Evolutionary conservation across 2,797 vertebrate genomes (phyloP).

Genomic region (Cossypha niveicapilla): DNA sequence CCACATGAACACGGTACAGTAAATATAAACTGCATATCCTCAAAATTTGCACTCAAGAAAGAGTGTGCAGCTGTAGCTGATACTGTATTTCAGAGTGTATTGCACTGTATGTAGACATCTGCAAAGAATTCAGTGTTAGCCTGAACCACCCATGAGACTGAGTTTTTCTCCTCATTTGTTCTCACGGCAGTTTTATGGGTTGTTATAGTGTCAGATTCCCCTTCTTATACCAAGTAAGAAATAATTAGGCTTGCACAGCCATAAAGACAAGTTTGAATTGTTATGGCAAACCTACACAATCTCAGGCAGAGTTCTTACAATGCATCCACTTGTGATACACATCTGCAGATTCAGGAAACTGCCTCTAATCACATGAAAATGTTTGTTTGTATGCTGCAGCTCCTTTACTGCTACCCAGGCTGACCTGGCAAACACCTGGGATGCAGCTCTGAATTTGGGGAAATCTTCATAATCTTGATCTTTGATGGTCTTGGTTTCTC

Average conservation of each 20-base stretch:
- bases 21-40: neutral
- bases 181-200: neutral
- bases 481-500: neutral
- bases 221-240: neutral
- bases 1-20: neutral
- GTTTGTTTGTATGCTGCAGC: neutral
- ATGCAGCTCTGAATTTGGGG: neutral
- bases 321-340: neutral
- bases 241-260: neutral
- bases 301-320: neutral
- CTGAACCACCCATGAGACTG: neutral
- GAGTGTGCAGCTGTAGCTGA: neutral
- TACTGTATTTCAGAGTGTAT: neutral
- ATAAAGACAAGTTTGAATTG: neutral
- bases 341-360: neutral
- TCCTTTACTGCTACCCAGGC: neutral
- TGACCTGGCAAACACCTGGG: neutral
- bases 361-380: neutral
- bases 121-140: neutral
- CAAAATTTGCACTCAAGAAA: neutral
- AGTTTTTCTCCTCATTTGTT: neutral
- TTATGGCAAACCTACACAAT: neutral
- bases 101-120: neutral
- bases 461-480: neutral
- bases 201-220: neutral